phyloP scores from a whole-genome alignment of 2,797 vertebrate species.

The Prunella strophiata region DNA sequence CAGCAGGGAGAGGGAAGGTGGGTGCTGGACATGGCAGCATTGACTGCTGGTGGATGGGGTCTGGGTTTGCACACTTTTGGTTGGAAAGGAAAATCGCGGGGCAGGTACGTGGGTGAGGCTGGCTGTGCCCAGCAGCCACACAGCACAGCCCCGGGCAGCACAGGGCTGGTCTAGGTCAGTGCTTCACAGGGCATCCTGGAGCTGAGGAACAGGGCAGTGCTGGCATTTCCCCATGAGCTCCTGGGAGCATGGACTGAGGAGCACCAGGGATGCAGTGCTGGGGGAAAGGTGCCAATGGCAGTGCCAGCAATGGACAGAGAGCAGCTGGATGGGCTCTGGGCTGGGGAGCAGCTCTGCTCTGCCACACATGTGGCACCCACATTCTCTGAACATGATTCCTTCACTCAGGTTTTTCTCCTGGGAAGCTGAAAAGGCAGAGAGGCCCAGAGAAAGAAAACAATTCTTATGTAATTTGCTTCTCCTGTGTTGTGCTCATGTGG shows the following conservation, averaged over 20 bases:
- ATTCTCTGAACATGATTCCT: no score
- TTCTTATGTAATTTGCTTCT: no score
- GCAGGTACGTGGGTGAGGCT: neutral
- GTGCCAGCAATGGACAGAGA: neutral
- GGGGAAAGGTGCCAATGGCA: neutral
- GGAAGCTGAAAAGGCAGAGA: no score
- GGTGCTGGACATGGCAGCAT: neutral
- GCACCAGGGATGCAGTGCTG: accelerated
- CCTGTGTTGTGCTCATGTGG: no score
- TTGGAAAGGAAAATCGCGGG: neutral
- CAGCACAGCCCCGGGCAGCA: neutral
- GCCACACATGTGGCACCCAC: no score
- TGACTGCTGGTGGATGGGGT: accelerated
- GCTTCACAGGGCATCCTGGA: neutral
- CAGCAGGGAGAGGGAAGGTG: neutral
- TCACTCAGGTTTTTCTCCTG: no score
- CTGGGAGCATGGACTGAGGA: accelerated
- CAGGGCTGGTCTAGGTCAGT: neutral
- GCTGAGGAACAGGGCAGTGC: neutral
- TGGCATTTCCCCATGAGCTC: neutral
- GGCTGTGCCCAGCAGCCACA: accelerated
- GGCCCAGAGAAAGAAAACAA: no score
- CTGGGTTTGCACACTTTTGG: accelerated
- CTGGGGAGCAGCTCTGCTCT: neutral
- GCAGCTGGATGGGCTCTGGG: neutral